Conservation (phyloP, 2,888 invertebrate species). For the Apeira syringaria region DNA sequence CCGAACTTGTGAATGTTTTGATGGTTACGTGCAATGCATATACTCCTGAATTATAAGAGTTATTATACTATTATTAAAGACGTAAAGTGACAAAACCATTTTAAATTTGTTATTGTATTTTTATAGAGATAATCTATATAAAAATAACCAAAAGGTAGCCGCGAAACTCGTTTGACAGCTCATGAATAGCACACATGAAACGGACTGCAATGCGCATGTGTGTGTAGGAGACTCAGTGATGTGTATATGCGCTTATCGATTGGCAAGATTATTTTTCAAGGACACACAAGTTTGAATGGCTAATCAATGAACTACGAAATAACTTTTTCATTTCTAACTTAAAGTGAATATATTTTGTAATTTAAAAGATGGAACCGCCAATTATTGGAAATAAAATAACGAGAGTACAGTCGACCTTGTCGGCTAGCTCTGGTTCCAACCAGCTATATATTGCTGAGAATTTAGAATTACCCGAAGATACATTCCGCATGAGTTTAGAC, state of each 20-base stretch:
- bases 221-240: conserved; percentile 71
- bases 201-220: conserved; percentile 55
- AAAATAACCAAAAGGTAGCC: conserved; percentile 52
- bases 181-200: conserved; percentile 54
- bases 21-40: conserved; percentile 30
- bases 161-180: conserved; percentile 80
- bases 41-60: too few relatives aligned
- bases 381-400: conserved; percentile 44
- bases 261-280: conserved; percentile 76
- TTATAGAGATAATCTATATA: too few relatives aligned
- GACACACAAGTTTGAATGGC: conserved; percentile 43
- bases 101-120: too few relatives aligned
- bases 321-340: too few relatives aligned
- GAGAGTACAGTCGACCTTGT: conserved; percentile 38
- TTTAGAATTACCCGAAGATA: conserved; percentile 65
- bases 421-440: conserved; percentile 53
- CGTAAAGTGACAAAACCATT: too few relatives aligned
- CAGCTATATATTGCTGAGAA: conserved; percentile 59
- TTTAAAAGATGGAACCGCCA: conserved; percentile 45
- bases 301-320: conserved; percentile 31
- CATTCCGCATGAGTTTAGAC: conserved; percentile 69
- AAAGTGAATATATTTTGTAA: too few relatives aligned
- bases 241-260: conserved; percentile 79
- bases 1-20: conserved; percentile 56
- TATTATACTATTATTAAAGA: too few relatives aligned